phyloP scores from a whole-genome alignment of 2,888 invertebrate genomes.

The Icerya purchasi region DNA sequence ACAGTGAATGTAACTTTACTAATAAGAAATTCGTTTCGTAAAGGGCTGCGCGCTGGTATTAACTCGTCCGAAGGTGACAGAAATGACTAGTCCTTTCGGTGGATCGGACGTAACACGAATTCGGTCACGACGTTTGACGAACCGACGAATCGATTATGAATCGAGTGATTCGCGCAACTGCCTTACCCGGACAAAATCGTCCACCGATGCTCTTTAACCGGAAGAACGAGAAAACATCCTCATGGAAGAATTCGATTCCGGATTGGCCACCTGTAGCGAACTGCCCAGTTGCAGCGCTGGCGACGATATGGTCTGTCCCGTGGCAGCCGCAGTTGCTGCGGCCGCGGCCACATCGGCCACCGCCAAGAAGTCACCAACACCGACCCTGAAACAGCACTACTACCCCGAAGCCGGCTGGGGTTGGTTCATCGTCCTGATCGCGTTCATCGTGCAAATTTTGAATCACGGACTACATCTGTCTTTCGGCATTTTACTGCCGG shows the following conservation, averaged over 20 bases:
- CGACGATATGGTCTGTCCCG: slow-evolving; percentile 8
- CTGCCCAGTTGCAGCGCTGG: slow-evolving; percentile 18
- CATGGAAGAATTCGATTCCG: slow-evolving; percentile 22
- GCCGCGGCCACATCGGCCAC: slow-evolving; percentile 23
- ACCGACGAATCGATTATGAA: too few species aligned
- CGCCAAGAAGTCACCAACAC: slow-evolving; percentile 31
- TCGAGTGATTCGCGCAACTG: not conserved
- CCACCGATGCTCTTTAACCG: not conserved
- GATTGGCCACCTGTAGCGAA: slow-evolving; percentile 24
- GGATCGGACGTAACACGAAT: too few species aligned
- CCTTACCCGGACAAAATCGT: not conserved
- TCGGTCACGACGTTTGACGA: too few species aligned
- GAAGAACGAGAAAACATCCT: slow-evolving; percentile 1
- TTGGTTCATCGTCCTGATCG: slow-evolving; percentile 54
- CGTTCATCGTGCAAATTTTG: slow-evolving; percentile 47
- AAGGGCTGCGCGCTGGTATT: too few species aligned
- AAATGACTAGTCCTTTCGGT: too few species aligned
- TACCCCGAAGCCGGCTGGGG: slow-evolving; percentile 80
- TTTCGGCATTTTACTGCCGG: slow-evolving; percentile 36
- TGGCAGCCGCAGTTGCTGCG: not conserved
- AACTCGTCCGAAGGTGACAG: too few species aligned
- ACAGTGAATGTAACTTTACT: too few species aligned
- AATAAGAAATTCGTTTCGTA: too few species aligned
- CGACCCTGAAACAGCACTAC: slow-evolving; percentile 45
- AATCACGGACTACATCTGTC: slow-evolving; percentile 52